Evolutionary conservation across 30 jellyfish, hydroid and myxozoan species (phyloP), one percentile per base, ranked within the genome.

Genomic region (Phacellophora camtschatica): DNA sequence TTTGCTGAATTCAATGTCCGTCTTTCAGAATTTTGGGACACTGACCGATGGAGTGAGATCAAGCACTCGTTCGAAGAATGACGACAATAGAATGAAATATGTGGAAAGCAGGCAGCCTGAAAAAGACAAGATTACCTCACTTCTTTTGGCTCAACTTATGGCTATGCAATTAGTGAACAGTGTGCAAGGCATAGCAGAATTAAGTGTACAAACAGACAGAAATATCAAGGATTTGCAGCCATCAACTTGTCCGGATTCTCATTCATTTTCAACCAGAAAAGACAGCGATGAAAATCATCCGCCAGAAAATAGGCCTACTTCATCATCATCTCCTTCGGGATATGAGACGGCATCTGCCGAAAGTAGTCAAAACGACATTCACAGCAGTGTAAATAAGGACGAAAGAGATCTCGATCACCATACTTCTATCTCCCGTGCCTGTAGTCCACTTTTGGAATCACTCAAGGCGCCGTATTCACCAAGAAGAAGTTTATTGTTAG

Each of bases 101-200:
- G n/a, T n/a, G n/a, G n/a, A n/a, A n/a, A n/a, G n/a, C n/a, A n/a
- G n/a, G n/a, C n/a, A n/a, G n/a, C n/a, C n/a, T n/a, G n/a, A n/a
- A n/a, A n/a, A n/a, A n/a, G n/a, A n/a, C n/a, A n/a, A n/a, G n/a
- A n/a, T n/a, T n/a, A n/a, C n/a, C n/a, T 56, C 75, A 11, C 51
- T 86, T 46, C 63, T 86, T 22, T 55, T 86, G 58, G 92, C 96
- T 22, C 94, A 86, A 53, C 77, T 86, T 20, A 86, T 86, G 92
- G 76, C 96, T 1, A 20, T 86, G 57, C 96, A 86, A 68, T 63
- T 86, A 6, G 81, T 86, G 19, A 65, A 74, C 55, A 86, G 89
- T 70, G 66, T 67, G 12, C 42, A 55, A 29, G 88, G 33, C 50
- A 75, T 67, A 19, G 66, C 82, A 3, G 31, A 42, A 0, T n/a